These are phyloP conservation scores for Coilia nasus DNA, from an alignment of 2,797 vertebrate genomes.

Conservation along the genomic window DNA sequence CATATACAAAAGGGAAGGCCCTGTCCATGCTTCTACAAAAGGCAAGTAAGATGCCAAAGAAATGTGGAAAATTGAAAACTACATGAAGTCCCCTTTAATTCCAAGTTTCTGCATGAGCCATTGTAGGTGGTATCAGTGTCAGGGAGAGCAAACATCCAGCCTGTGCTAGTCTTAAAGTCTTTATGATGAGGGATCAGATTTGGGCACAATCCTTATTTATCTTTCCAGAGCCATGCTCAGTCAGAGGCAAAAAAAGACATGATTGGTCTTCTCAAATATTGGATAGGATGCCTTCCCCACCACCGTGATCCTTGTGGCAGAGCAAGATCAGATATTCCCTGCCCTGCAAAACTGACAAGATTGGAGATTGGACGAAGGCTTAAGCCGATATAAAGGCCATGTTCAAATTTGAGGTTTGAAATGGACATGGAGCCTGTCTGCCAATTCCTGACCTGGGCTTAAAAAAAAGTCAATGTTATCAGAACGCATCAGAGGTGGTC, in stretches of 20 bases:
- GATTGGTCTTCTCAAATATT: constrained; percentile 17
- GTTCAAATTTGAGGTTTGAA: constrained; percentile 11
- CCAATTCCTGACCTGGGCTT: neutral
- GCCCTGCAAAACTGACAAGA: constrained; percentile 10
- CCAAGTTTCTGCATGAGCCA: neutral
- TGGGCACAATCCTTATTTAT: neutral
- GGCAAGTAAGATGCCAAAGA: too few relatives aligned
- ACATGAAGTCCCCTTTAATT: neutral
- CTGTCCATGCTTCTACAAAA: too few relatives aligned
- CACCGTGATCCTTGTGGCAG: neutral
- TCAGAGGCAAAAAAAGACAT: neutral
- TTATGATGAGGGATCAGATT: neutral
- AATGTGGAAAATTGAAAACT: too few relatives aligned
- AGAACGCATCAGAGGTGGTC: neutral
- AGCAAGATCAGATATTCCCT: neutral
- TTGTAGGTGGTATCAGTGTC: neutral
- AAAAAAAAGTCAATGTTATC: constrained; percentile 12
- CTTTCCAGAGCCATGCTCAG: constrained; percentile 1
- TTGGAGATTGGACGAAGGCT: neutral
- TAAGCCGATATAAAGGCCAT: constrained; percentile 13
- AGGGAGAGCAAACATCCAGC: neutral
- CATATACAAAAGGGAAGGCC: neutral
- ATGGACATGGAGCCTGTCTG: neutral
- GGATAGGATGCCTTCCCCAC: neutral
- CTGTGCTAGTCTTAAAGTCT: neutral